A percentile compares a stretch with the other conserved stretches of the same genome.
These are phyloP conservation scores for Orgyia antiqua DNA, from an alignment of 2,888 invertebrate genomes.

Conservation along the genomic window DNA sequence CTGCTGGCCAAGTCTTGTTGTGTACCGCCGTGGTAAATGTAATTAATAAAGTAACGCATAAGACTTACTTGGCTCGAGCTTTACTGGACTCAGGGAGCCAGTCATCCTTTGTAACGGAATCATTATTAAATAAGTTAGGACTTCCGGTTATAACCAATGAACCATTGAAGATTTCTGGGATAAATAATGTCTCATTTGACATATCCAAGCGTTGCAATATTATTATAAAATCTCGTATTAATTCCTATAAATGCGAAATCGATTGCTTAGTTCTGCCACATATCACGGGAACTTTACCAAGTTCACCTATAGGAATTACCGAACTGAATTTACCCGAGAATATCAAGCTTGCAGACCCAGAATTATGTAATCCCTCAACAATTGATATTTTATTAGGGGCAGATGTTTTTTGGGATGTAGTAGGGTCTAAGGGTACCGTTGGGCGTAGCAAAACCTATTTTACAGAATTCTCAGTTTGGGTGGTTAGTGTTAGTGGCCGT, in stretches of 20 bases:
- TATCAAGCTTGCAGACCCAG: conserved; percentile 2
- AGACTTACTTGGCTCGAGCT: conserved; percentile 3
- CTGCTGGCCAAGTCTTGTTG: conserved; percentile 1
- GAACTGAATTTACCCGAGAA: conserved; percentile 1
- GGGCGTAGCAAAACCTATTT: not conserved
- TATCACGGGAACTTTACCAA: conserved; percentile 3
- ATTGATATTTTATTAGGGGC: conserved; percentile 1
- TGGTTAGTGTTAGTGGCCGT: conserved; percentile 1
- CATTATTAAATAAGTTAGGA: conserved; percentile 1
- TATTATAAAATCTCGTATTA: not conserved
- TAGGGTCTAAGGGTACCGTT: not conserved
- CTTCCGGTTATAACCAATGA: not conserved
- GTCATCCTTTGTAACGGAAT: conserved; percentile 3
- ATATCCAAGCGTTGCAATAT: not conserved
- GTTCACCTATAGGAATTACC: not conserved
- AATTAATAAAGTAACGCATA: not conserved
- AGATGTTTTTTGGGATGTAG: conserved; percentile 1
- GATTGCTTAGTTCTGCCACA: conserved; percentile 3
- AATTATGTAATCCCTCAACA: not conserved
- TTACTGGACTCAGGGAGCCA: conserved; percentile 5
- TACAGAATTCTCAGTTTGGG: conserved; percentile 1
- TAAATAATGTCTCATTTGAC: conserved; percentile 4
- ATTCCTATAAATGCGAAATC: not conserved
- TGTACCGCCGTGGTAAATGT: conserved; percentile 2
- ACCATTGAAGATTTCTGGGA: not conserved